Percentiles rank a stretch among this genome's conserved stretches.
phyloP scores from a whole-genome alignment of 2,888 invertebrate genomes.

The Hypolimnas misippus region DNA sequence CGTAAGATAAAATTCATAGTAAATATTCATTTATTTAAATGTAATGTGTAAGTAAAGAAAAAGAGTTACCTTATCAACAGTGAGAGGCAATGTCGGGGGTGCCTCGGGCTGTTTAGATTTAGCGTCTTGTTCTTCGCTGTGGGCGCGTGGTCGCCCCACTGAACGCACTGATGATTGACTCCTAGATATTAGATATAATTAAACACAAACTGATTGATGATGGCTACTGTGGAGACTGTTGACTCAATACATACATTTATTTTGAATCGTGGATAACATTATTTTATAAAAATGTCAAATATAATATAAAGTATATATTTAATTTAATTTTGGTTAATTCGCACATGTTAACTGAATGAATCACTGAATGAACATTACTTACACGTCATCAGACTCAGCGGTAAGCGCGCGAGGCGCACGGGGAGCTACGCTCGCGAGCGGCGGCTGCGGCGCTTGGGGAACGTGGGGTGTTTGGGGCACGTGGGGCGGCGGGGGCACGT shows the following conservation, averaged over 20 bases:
- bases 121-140: constrained; percentile 60
- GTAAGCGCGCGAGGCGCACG: constrained; percentile 18
- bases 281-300: too few relatives aligned
- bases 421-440: constrained; percentile 46
- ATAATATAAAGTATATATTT: too few relatives aligned
- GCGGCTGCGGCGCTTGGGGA: constrained; percentile 82
- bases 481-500: constrained; percentile 61
- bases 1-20: too few relatives aligned
- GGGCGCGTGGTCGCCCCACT: constrained; percentile 53
- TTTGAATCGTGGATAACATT: neutral
- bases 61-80: constrained; percentile 68
- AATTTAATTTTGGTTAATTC: too few relatives aligned
- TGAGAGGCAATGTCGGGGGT: constrained; percentile 66
- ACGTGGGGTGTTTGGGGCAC: constrained; percentile 68
- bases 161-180: neutral
- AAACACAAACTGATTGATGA: too few relatives aligned
- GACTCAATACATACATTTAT: neutral
- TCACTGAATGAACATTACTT: neutral
- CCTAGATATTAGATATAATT: neutral
- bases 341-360: neutral
- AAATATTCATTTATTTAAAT: too few relatives aligned
- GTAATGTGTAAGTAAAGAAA: too few relatives aligned
- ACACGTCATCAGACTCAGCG: constrained; percentile 26
- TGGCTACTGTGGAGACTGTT: too few relatives aligned
- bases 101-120: constrained; percentile 45